Percentiles rank a stretch among this genome's conserved stretches.
Conservation (phyloP, 1,140 invertebrate species). For the Meloidogyne chitwoodi region DNA sequence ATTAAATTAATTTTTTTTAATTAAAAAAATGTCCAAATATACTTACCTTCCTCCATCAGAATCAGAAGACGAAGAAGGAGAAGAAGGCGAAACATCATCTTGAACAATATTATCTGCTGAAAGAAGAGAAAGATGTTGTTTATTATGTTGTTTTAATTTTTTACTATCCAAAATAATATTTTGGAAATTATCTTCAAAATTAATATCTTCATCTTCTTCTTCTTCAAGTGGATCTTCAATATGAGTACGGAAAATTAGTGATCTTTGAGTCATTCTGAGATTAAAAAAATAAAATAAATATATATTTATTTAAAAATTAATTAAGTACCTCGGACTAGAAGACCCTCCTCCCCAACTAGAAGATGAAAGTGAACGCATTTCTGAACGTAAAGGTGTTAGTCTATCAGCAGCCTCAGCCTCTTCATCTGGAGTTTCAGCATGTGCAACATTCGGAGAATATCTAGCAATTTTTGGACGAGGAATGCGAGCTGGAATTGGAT, state of each 20-base stretch:
- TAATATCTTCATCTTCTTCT: constrained; percentile 9
- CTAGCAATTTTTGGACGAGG: constrained; percentile 46
- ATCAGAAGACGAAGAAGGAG: background rate
- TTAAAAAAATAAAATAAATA: background rate
- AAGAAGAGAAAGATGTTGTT: background rate
- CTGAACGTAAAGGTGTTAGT: constrained; percentile 45
- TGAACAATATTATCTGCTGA: background rate
- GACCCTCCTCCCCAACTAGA: constrained; percentile 3
- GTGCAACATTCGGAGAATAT: constrained; percentile 17
- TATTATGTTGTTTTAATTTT: background rate
- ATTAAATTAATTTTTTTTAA: too few species aligned
- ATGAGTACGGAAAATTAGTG: constrained; percentile 7
- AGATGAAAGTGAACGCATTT: constrained; percentile 30
- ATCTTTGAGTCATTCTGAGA: constrained; percentile 5
- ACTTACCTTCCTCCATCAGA: constrained; percentile 6
- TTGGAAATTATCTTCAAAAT: background rate
- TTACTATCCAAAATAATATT: background rate
- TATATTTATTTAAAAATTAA: background rate
- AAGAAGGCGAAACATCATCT: constrained; percentile 8
- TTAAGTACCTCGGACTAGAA: background rate
- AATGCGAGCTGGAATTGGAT: constrained; percentile 41
- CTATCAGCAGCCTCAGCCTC: constrained; percentile 41
- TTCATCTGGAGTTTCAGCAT: constrained; percentile 38
- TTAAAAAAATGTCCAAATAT: background rate
- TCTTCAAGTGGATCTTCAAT: constrained; percentile 10